phyloP scores from a whole-genome alignment of 1,140 invertebrate species.

The Drosophila sturtevanti region DNA sequence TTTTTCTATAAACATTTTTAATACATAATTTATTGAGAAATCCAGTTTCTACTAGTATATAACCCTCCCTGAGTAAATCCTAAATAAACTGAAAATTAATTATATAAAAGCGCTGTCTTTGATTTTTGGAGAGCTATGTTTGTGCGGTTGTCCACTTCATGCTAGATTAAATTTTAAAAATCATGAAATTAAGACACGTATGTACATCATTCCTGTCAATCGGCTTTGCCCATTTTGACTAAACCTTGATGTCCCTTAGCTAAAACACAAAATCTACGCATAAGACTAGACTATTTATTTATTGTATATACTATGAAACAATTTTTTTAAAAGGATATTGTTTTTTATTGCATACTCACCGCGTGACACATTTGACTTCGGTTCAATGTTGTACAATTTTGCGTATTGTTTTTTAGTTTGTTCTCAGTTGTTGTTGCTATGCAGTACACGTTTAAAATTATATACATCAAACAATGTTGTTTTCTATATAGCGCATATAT shows the following conservation, averaged over 20 bases:
- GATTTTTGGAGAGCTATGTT: too few relatives aligned
- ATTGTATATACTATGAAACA: background rate
- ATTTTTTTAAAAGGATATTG: background rate
- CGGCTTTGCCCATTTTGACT: too few relatives aligned
- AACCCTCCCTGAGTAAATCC: too few relatives aligned
- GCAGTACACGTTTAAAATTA: conserved; percentile 40
- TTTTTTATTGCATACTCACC: conserved; percentile 55
- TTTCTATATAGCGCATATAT: conserved; percentile 62
- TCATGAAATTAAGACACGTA: too few relatives aligned
- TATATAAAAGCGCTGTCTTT: too few relatives aligned
- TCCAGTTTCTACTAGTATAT: background rate
- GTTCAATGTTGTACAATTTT: conserved; percentile 72
- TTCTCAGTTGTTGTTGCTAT: conserved; percentile 18
- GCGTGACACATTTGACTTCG: conserved; percentile 81
- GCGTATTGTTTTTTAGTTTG: conserved; percentile 29
- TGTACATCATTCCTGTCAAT: too few relatives aligned
- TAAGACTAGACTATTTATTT: background rate
- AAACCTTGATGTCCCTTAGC: too few relatives aligned
- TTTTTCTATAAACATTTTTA: too few relatives aligned
- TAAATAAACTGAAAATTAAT: too few relatives aligned
- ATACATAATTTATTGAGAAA: too few relatives aligned
- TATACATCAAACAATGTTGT: conserved; percentile 61
- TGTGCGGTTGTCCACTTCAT: too few relatives aligned
- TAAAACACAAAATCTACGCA: background rate
- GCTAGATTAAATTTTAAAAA: too few relatives aligned